Evolutionary conservation across 2,797 vertebrate species (phyloP).

Genomic region (Sebastes ruberrimus): DNA sequence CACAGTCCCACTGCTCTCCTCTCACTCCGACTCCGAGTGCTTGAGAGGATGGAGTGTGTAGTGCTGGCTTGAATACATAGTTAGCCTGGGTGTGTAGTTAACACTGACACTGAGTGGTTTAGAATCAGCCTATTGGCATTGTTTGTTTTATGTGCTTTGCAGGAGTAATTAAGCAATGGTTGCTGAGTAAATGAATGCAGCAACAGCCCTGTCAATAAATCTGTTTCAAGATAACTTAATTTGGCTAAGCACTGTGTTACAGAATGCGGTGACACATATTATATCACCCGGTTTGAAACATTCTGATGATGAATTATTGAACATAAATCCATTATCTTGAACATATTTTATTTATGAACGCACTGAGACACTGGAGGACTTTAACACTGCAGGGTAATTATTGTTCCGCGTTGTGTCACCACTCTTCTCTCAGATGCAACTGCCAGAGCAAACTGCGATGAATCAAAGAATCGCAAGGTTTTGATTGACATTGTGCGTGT

Average conservation of each 20-base stretch:
- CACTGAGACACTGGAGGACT: conserved; percentile 81
- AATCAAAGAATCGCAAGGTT: conserved; percentile 73
- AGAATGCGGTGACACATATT: conserved; percentile 77
- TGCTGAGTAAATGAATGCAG: conserved; percentile 76
- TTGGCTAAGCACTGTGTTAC: conserved; percentile 81
- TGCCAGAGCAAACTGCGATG: conserved; percentile 70
- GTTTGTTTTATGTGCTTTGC: conserved; percentile 77
- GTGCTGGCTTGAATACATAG: conserved; percentile 26
- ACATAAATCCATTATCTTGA: conserved; percentile 84
- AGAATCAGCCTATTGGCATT: conserved; percentile 69
- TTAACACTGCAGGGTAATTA: conserved; percentile 79
- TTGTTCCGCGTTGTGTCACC: conserved; percentile 81
- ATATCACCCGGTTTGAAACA: conserved; percentile 81
- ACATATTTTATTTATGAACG: conserved; percentile 85
- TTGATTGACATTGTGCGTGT: conserved; percentile 80
- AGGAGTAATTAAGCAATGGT: conserved; percentile 79
- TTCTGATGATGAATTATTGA: conserved; percentile 85
- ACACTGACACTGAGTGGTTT: conserved; percentile 73
- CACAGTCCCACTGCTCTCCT: conserved; percentile 44
- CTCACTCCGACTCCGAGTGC: conserved; percentile 24
- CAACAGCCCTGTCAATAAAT: conserved; percentile 77
- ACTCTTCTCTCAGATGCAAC: conserved; percentile 72
- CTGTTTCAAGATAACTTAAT: conserved; percentile 82
- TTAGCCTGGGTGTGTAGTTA: conserved; percentile 58
- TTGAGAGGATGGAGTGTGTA: conserved; percentile 7